phyloP scores from a whole-genome alignment of 2,888 invertebrate genomes.

The Lampropteryx suffumata region DNA sequence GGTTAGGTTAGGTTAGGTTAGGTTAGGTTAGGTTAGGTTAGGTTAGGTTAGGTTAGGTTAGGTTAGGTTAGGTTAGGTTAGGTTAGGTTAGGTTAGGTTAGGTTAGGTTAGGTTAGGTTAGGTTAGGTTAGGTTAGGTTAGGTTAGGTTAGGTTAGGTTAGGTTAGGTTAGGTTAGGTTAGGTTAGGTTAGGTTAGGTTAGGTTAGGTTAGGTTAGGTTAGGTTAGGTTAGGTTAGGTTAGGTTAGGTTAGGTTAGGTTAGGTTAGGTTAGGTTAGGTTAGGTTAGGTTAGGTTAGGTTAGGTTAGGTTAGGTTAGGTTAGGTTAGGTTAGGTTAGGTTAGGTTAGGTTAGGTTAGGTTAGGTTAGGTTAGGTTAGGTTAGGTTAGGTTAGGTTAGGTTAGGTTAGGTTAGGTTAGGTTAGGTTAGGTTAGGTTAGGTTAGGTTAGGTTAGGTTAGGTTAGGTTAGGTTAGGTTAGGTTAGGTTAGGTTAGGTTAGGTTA shows the following conservation, averaged over 20 bases:
- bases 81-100: too few species aligned
- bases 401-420: conserved; percentile 39
- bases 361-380: conserved; percentile 33
- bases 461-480: conserved; percentile 39
- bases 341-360: conserved; percentile 23
- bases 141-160: conserved; percentile 26
- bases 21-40: too few species aligned
- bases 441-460: conserved; percentile 38
- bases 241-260: conserved; percentile 28
- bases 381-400: conserved; percentile 29
- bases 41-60: too few species aligned
- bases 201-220: conserved; percentile 32
- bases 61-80: too few species aligned
- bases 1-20: too few species aligned
- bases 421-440: conserved; percentile 40
- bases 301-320: conserved; percentile 11
- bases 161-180: conserved; percentile 31
- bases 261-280: conserved; percentile 37
- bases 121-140: too few species aligned
- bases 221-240: conserved; percentile 35
- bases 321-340: conserved; percentile 18
- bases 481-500: conserved; percentile 39
- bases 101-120: too few species aligned
- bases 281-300: conserved; percentile 22
- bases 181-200: conserved; percentile 33